These are phyloP conservation scores for Silurus meridionalis DNA, from an alignment of 2,113 vertebrate species.

Conservation along the genomic window DNA sequence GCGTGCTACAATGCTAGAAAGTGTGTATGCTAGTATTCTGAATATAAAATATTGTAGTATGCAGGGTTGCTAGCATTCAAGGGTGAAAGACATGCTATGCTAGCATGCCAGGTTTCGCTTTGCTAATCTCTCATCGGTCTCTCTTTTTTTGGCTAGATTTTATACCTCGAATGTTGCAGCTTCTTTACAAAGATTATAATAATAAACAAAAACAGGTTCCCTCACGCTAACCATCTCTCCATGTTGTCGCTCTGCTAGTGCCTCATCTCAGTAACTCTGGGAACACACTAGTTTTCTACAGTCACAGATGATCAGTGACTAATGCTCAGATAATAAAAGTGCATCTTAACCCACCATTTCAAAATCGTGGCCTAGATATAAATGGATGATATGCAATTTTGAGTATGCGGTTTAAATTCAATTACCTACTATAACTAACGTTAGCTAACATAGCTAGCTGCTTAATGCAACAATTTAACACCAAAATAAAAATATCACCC, in stretches of 20 bases:
- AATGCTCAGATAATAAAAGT: background rate
- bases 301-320: no score
- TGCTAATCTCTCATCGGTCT: no score
- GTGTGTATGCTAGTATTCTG: background rate
- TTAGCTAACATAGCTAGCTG: background rate
- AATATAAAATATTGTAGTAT: background rate
- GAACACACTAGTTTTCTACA: background rate
- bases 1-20: background rate
- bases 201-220: background rate
- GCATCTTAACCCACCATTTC: background rate
- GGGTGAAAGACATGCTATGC: no score
- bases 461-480: background rate
- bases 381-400: background rate
- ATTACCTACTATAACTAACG: background rate
- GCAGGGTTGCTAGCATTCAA: background rate
- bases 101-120: no score
- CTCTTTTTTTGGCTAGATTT: no score
- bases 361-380: background rate
- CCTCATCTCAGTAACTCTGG: background rate
- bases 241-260: background rate
- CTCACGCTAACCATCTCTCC: background rate
- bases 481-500: background rate
- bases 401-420: background rate
- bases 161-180: background rate
- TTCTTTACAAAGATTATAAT: background rate